Evolutionary conservation across 1,140 invertebrate genomes (phyloP).

Genomic region (Ericerus pela): DNA sequence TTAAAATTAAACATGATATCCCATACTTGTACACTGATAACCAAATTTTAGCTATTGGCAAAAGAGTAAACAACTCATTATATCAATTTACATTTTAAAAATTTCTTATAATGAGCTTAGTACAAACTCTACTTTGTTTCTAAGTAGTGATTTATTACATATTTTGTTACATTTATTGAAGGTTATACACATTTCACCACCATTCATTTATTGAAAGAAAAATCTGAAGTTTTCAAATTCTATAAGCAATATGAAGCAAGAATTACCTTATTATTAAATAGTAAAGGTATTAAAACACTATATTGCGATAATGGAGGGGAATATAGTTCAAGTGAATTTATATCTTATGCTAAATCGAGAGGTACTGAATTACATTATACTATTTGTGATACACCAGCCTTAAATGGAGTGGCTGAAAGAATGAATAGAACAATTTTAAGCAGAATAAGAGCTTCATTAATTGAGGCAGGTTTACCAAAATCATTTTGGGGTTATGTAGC

Average conservation of each 20-base stretch:
- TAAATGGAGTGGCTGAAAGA: background rate
- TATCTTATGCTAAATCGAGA: background rate
- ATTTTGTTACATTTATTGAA: background rate
- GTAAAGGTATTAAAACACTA: background rate
- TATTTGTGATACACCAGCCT: background rate
- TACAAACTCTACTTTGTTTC: background rate
- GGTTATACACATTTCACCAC: background rate
- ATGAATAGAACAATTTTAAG: background rate
- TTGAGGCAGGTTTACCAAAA: background rate
- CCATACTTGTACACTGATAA: background rate
- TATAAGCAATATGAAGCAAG: background rate
- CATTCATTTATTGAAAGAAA: background rate
- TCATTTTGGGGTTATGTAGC: too few relatives aligned
- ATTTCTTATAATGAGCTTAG: background rate
- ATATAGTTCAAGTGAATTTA: background rate
- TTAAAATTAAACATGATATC: background rate
- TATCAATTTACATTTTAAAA: background rate
- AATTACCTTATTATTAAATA: background rate
- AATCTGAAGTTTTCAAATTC: background rate
- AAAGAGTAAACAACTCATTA: background rate
- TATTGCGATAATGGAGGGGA: background rate
- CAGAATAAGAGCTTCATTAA: background rate
- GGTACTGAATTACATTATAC: background rate
- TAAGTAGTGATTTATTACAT: background rate
- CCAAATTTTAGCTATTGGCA: background rate